Evolutionary conservation across 2,888 invertebrate genomes (phyloP).

Genomic region (Rhyacophila evoluta): DNA sequence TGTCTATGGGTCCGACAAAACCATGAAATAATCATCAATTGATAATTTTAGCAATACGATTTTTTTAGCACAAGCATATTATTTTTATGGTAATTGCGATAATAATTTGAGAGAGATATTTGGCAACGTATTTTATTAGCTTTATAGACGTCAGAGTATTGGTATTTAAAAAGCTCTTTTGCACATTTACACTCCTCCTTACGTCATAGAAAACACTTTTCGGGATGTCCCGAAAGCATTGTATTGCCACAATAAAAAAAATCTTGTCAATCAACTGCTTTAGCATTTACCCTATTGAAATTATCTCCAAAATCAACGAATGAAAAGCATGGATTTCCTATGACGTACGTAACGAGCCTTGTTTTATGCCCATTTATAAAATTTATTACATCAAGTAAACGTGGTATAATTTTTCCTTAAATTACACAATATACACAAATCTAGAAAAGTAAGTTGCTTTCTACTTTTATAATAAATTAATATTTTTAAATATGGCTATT

Average conservation of each 20-base stretch:
- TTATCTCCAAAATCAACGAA: neutral
- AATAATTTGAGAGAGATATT: neutral
- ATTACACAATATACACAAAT: too few relatives aligned
- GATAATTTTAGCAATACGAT: too few relatives aligned
- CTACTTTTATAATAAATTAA: too few relatives aligned
- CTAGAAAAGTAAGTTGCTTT: too few relatives aligned
- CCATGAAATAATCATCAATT: too few relatives aligned
- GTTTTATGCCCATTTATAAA: neutral
- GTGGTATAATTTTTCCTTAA: neutral
- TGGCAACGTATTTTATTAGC: neutral
- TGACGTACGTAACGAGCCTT: neutral
- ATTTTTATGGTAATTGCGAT: neutral
- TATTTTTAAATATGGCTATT: too few relatives aligned
- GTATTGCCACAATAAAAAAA: neutral
- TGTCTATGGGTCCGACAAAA: too few relatives aligned
- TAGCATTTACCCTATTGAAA: neutral
- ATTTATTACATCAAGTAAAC: neutral
- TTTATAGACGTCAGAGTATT: neutral
- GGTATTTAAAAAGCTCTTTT: neutral
- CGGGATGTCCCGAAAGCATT: neutral
- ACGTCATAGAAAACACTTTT: neutral
- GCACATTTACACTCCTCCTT: neutral
- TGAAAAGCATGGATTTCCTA: neutral
- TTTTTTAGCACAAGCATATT: too few relatives aligned
- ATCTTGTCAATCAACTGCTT: neutral